Conservation (phyloP, 2,113 vertebrate species). For the Muntiacus reevesi region DNA sequence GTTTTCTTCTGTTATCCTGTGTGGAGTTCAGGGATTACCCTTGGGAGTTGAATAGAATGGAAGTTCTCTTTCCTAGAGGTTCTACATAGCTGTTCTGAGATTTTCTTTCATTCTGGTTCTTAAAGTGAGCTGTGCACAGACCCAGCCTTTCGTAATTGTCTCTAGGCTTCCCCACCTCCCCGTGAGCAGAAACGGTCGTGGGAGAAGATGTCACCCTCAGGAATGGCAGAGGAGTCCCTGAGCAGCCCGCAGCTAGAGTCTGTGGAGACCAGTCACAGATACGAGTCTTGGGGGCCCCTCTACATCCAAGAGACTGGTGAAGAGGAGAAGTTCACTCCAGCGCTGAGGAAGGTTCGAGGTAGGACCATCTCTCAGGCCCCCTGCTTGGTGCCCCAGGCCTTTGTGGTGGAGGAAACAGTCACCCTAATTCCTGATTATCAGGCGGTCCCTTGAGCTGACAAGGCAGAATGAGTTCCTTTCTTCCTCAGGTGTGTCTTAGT, state of each 20-base stretch:
- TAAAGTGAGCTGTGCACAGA: not conserved
- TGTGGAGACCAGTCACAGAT: slow-evolving; percentile 25
- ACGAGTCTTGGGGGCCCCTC: slow-evolving; percentile 57
- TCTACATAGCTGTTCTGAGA: not conserved
- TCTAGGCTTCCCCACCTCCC: slow-evolving; percentile 52
- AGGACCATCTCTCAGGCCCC: not conserved
- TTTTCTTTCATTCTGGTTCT: not conserved
- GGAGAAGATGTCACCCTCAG: slow-evolving; percentile 53
- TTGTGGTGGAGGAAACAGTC: not conserved
- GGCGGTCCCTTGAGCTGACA: not conserved
- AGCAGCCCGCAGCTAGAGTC: not conserved
- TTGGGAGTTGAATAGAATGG: not conserved
- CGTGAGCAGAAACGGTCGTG: slow-evolving; percentile 41
- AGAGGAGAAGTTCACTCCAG: slow-evolving; percentile 42
- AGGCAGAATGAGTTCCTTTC: not conserved
- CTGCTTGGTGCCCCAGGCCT: not conserved
- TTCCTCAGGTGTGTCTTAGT: not conserved
- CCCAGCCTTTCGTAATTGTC: not conserved
- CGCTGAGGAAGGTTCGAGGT: slow-evolving; percentile 54
- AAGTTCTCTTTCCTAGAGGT: not conserved
- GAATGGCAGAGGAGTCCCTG: not conserved
- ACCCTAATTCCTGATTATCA: not conserved
- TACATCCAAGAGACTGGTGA: slow-evolving; percentile 69
- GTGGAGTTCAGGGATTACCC: not conserved
- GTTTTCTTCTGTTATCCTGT: not conserved